Evolutionary conservation across 2,797 vertebrate genomes (phyloP), one percentile per base, ranked within the genome.

Genomic region (Schizothorax lantsangensis): DNA sequence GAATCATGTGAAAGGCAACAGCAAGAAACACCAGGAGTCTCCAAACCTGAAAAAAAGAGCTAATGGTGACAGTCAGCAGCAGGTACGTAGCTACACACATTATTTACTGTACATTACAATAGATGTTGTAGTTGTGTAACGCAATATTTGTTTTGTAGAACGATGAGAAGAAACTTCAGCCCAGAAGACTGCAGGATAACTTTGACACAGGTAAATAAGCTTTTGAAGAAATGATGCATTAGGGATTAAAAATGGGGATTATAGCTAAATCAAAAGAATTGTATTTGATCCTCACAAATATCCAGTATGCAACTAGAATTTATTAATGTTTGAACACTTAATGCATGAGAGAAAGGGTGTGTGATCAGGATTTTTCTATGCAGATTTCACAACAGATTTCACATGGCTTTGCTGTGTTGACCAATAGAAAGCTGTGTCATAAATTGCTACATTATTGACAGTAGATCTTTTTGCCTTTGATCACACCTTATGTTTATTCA

Each of bases 131-230:
- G 43, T 36, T 45, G 8, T 78, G 21, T 38, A 43, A 52, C 80
- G 6, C 79, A 0, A 49, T 33, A 88, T 91, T 68, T 40, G 93
- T 79, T 88, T 79, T 88, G 84, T 91, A 99, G 98, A 99, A 96
- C 94, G 97, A 97, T 84, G 97, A 99, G 91, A 97, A 95, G 94
- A 97, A 86, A 90, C 94, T 97, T 91, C 96, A 96, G 87, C 96
- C 97, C 85, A 96, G 96, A 92, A 95, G 96, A 93, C 96, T 98
- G 85, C 97, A 98, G 91, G 98, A 99, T 92, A 97, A 96, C 90
- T 98, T 97, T 92, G 97, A 98, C 83, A 93, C 93, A 93, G 98
- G 98, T 96, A 94, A 43, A 43, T 30, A 78, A 21, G 49, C 19
- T 54, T 77, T 54, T 54, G 3, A 77, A 54, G 52, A 54, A 36